Evolutionary conservation across 37 sponge, comb jelly and placozoan genomes (phyloP).

Genomic region (Eunapius fragilis): DNA sequence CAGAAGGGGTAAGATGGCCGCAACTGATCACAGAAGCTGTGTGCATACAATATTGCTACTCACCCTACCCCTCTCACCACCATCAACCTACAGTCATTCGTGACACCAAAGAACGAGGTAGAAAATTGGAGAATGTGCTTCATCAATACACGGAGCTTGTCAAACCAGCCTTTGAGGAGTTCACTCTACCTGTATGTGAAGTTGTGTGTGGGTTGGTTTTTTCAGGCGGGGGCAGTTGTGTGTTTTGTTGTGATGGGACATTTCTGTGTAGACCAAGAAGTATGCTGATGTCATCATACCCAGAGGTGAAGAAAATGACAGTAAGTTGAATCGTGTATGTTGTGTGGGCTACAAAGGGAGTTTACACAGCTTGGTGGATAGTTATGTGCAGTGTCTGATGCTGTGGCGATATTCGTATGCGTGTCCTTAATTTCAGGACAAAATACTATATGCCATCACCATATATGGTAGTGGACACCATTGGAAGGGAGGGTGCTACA

Average conservation of each 20-base stretch:
- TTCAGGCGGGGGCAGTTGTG: neutral
- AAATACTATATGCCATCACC: no score
- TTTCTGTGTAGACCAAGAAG: slow-evolving; percentile 85
- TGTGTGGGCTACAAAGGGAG: neutral
- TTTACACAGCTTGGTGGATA: no score
- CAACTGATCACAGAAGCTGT: neutral
- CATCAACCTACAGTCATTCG: slow-evolving; percentile 59
- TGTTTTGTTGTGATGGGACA: neutral
- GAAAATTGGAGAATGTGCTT: slow-evolving; percentile 75
- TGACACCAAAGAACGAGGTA: slow-evolving; percentile 83
- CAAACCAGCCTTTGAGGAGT: slow-evolving; percentile 98
- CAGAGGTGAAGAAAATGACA: slow-evolving; percentile 89
- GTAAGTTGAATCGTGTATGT: slow-evolving; percentile 23
- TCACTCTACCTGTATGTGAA: slow-evolving; percentile 87
- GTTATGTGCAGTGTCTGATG: no score
- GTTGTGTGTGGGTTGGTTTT: neutral
- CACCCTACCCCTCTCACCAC: neutral
- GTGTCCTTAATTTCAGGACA: no score
- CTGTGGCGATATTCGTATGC: no score
- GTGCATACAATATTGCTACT: neutral
- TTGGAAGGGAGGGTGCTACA: neutral
- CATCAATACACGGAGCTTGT: slow-evolving; percentile 87
- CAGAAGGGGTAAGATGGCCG: slow-evolving; percentile 67
- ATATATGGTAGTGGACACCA: neutral
- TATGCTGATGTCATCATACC: slow-evolving; percentile 98